These are phyloP conservation scores for Ricordea florida DNA, from an alignment of 92 coral and sea anemone genomes.

Conservation along the genomic window DNA sequence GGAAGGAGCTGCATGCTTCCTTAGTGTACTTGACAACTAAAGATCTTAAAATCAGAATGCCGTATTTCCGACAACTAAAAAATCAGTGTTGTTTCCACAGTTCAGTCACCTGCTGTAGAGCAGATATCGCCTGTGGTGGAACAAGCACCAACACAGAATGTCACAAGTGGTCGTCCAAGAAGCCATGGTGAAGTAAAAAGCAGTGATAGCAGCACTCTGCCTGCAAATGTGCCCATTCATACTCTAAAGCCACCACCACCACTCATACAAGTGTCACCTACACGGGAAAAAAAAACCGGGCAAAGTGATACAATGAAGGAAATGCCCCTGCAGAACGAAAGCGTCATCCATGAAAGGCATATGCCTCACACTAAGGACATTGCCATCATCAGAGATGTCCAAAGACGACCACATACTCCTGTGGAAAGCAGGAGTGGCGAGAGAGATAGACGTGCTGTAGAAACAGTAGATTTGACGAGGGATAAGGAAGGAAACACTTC, in stretches of 20 bases:
- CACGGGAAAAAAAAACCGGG: conserved; percentile 48
- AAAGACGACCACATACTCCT: conserved; percentile 4
- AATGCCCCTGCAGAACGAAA: conserved; percentile 25
- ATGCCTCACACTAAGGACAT: not conserved
- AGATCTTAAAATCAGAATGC: too few species aligned
- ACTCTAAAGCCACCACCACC: conserved; percentile 87
- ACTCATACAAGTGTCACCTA: conserved; percentile 77
- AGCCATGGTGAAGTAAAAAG: conserved; percentile 7
- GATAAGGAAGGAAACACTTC: conserved; percentile 54
- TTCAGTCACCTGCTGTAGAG: not conserved
- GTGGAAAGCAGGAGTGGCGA: conserved; percentile 19
- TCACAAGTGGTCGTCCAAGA: not conserved
- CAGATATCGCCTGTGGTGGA: not conserved
- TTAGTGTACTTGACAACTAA: too few species aligned
- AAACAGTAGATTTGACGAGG: conserved; percentile 78
- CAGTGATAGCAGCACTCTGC: conserved; percentile 24
- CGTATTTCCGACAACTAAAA: too few species aligned
- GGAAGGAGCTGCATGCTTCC: too few species aligned
- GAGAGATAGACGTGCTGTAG: conserved; percentile 33
- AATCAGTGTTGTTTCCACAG: not conserved
- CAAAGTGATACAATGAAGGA: conserved; percentile 5
- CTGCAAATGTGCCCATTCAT: not conserved
- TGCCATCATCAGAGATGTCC: not conserved
- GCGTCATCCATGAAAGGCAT: conserved; percentile 9
- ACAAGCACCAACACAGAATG: conserved; percentile 30